Percentiles rank a stretch among this genome's conserved stretches.
Evolutionary conservation across 2,797 vertebrate species (phyloP).

Genomic region (Acanthis flammea): DNA sequence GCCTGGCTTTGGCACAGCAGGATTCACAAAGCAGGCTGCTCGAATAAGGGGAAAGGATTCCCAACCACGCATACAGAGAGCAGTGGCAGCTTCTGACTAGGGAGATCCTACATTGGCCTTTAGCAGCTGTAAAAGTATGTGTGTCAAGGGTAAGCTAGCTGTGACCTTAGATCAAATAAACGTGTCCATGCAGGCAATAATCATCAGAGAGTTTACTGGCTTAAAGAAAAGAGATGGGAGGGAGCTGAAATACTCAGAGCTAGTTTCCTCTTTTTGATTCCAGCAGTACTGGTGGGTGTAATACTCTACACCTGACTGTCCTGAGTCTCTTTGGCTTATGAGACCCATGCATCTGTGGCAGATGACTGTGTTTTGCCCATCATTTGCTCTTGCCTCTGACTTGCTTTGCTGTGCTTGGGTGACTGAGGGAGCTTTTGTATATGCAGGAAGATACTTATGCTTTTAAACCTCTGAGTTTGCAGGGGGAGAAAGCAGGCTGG

Average conservation of each 20-base stretch:
- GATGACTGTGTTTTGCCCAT: fast-evolving
- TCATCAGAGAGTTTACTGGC: background rate
- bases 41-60: background rate
- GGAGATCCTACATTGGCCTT: background rate
- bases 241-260: background rate
- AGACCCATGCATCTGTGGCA: fast-evolving
- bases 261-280: background rate
- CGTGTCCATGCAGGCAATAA: fast-evolving
- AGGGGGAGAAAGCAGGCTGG: background rate
- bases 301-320: too few species aligned
- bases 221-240: background rate
- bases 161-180: background rate
- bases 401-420: background rate
- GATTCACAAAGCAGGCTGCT: background rate
- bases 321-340: background rate
- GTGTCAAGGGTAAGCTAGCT: background rate
- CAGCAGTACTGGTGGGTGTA: background rate
- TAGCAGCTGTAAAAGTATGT: background rate
- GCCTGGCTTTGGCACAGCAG: fast-evolving
- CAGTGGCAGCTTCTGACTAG: background rate
- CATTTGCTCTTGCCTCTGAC: background rate
- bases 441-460: background rate
- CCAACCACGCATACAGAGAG: fast-evolving
- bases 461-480: background rate
- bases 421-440: background rate